A percentile compares a stretch with the other conserved stretches of the same genome.
These are phyloP conservation scores for Babylonia areolata DNA, from an alignment of 1,140 invertebrate species.

Conservation along the genomic window DNA sequence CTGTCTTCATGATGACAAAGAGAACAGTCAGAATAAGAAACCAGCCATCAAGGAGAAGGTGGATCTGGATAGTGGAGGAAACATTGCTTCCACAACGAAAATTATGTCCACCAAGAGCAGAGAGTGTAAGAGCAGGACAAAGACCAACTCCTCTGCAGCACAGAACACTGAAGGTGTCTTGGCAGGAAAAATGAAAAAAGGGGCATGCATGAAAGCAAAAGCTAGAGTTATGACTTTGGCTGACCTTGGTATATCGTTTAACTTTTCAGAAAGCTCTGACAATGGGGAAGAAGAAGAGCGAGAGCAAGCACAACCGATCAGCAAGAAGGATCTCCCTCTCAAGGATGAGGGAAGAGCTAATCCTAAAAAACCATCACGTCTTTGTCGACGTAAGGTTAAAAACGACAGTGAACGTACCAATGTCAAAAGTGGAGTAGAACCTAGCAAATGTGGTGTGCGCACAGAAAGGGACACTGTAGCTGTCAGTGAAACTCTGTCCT, in stretches of 20 bases:
- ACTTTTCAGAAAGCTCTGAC: slow-evolving; percentile 13
- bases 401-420: not conserved
- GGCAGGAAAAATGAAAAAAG: not conserved
- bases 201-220: not conserved
- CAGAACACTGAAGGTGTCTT: not conserved
- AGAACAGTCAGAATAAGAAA: not conserved
- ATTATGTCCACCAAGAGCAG: not conserved
- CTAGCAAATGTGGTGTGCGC: not conserved
- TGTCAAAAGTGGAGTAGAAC: not conserved
- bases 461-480: not conserved
- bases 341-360: not conserved
- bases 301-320: not conserved
- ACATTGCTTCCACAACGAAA: not conserved
- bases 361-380: not conserved
- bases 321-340: not conserved
- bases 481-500: not conserved
- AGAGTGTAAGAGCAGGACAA: not conserved
- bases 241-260: not conserved
- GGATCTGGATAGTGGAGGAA: not conserved
- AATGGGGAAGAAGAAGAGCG: not conserved
- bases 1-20: not conserved
- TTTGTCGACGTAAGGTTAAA: not conserved
- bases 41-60: not conserved
- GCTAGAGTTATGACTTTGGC: not conserved
- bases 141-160: not conserved